Evolutionary conservation across 1,140 invertebrate species (phyloP), one percentile per base, ranked within the genome.

Genomic region (Periplaneta americana): DNA sequence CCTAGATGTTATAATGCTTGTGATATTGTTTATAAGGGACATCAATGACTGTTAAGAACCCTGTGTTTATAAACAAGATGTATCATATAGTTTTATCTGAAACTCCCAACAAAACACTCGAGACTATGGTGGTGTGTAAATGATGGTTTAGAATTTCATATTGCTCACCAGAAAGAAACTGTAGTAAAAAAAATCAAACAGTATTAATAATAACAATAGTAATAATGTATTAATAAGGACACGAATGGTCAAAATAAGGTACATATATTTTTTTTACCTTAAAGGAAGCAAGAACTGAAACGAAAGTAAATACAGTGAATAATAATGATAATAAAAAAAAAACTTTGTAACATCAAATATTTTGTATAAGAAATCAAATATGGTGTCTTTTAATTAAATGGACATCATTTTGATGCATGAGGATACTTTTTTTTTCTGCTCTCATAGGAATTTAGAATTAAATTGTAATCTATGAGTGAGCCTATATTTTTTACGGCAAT

Each of bases 401-500:
- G 39, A 48, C 6, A 48, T 18, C 39, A 48, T 9, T 66, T 66
- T 66, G 48, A 66, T 66, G 48, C 22, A 2, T 28, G 28, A n/a
- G 22, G 0, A 28, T 13, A 66, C n/a, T 66, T 66, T n/a, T 11
- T 66, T 66, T n/a, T 66, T 28, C 15, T 28, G 48, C n/a, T 8
- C 48, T 66, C n/a, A 28, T 11, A 66, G 48, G 5, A 28, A 66
- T 11, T 66, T 5, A 66, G 48, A 66, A 22, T 28, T 66, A 5
- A 66, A n/a, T 8, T 66, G 48, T 66, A 66, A 66, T 66, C 48
- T 5, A 9, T 28, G 48, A 66, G 48, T 66, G 28, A 78, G 35
- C 76, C 76, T 78, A 78, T 39, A 78, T 78, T 78, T 78, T 78
- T 39, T 78, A 78, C 35, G 34, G 76, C 76, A 39, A 37, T 39